Percentiles rank a stretch among this genome's conserved stretches.
Conservation (phyloP, 2,113 vertebrate genomes). For the Brachyhypopomus occidentalis region DNA sequence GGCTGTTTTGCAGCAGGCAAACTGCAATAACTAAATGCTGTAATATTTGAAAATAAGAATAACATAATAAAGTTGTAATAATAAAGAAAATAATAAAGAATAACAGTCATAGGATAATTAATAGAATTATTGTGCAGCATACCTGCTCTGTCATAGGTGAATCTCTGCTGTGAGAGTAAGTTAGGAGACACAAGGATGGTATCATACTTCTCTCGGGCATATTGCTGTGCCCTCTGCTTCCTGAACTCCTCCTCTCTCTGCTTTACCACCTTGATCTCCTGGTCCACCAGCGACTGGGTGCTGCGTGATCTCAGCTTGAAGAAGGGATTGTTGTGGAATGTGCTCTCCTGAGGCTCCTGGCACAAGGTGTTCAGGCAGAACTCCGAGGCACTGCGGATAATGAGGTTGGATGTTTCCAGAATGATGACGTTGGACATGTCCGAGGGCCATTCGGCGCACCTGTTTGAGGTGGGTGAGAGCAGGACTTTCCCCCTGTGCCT, state of each 20-base stretch:
- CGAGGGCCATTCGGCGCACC: conserved; percentile 62
- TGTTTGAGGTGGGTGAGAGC: conserved; percentile 40
- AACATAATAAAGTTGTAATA: no score
- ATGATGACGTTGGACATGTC: conserved; percentile 74
- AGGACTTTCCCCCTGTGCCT: conserved; percentile 42
- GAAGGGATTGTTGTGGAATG: conserved; percentile 78
- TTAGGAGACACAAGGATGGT: conserved; percentile 62
- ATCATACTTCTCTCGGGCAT: conserved; percentile 64
- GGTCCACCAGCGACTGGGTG: conserved; percentile 75
- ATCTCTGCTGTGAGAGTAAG: conserved; percentile 68
- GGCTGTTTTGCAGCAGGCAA: no score
- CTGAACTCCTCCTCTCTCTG: conserved; percentile 78
- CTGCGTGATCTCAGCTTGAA: conserved; percentile 79
- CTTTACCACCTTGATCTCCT: conserved; percentile 77
- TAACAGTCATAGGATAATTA: no score
- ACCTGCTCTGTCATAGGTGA: conserved; percentile 73
- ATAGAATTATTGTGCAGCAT: not conserved
- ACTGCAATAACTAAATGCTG: no score
- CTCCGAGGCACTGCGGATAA: conserved; percentile 76
- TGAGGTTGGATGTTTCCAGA: conserved; percentile 75
- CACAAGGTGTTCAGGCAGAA: conserved; percentile 72
- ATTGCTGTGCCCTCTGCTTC: conserved; percentile 72
- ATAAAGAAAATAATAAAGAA: no score
- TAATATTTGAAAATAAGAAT: no score
- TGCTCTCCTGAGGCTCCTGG: conserved; percentile 72